Evolutionary conservation across 2,113 vertebrate species (phyloP).

Genomic region (Ictalurus punctatus): DNA sequence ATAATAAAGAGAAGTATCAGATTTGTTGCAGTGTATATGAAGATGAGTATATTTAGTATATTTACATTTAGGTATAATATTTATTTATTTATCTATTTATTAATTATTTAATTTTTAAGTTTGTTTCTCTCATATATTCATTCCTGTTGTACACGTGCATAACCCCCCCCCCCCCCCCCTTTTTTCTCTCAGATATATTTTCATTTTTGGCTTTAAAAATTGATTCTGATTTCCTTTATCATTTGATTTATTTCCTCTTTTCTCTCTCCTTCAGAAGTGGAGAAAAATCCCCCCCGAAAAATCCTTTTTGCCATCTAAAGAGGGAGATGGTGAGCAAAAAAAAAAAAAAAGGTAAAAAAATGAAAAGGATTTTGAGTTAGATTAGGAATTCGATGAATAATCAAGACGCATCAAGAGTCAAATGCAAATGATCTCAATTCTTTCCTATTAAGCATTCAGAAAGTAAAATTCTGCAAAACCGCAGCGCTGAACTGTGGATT

Average conservation of each 20-base stretch:
- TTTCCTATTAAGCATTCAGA: not conserved
- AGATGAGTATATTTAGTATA: no score
- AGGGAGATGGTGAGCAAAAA: no score
- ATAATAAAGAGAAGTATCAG: no score
- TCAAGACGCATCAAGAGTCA: not conserved
- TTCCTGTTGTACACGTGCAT: not conserved
- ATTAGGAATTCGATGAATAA: not conserved
- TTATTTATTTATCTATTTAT: no score
- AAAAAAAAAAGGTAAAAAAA: no score
- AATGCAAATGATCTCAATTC: not conserved
- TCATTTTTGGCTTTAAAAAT: not conserved
- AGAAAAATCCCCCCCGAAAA: not conserved
- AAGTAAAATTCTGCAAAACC: not conserved
- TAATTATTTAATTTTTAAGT: no score
- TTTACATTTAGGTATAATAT: no score
- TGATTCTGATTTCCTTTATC: not conserved
- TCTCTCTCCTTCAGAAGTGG: not conserved
- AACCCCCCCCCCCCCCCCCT: not conserved
- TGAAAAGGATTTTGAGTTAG: not conserved
- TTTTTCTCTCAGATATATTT: not conserved
- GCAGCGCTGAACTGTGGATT: not conserved
- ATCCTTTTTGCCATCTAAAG: not conserved
- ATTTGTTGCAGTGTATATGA: no score
- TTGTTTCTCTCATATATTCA: no score
- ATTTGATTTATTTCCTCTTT: not conserved